Evolutionary conservation across 2,797 vertebrate species (phyloP), one percentile per base, ranked within the genome.

Genomic region (Spondyliosoma cantharus): DNA sequence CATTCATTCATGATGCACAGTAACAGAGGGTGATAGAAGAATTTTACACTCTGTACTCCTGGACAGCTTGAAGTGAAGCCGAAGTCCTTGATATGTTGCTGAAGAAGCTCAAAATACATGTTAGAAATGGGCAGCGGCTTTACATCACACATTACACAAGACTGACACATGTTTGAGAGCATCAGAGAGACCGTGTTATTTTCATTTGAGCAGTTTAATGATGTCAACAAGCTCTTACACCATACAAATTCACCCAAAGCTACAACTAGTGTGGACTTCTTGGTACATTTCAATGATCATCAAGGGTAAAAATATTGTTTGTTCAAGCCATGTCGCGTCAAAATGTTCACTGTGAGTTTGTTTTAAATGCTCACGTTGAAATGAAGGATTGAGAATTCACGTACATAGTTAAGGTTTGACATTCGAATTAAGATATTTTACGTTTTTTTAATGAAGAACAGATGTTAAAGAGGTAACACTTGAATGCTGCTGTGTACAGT

Each of bases 241-340:
- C 20, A 53, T 5, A 37, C 37, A 60, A 17, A 54, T 79, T 67
- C 17, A 53, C 19, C 61, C 12, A 45, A 20, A 71, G 48, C 54
- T 16, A 32, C 24, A 20, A 16, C 32, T 45, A 66, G 2, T 6
- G n/a, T 58, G 8, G 11, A 4, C 37, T 37, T 37, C 37, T 37
- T 37, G 14, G 43, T 45, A 45, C 43, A 45, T 13, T 45, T 45
- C 43, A 45, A 13, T 45, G 37, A 37, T 37, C 37, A 37, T 37
- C 37, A 37, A 11, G 37, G 9, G 37, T 11, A 37, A 37, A 37
- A 37, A 37, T 37, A 37, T 9, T n/a, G 32, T 19, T 59, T 46
- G 37, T 46, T 46, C 45, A 15, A 15, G 45, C 45, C 45, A 15
- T 45, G 43, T 16, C 15, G 2, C 4, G 45, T 58, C 17, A 19